A percentile compares a stretch with the other conserved stretches of the same genome.
phyloP scores from a whole-genome alignment of 2,113 vertebrate species.

The Hyla sarda region DNA sequence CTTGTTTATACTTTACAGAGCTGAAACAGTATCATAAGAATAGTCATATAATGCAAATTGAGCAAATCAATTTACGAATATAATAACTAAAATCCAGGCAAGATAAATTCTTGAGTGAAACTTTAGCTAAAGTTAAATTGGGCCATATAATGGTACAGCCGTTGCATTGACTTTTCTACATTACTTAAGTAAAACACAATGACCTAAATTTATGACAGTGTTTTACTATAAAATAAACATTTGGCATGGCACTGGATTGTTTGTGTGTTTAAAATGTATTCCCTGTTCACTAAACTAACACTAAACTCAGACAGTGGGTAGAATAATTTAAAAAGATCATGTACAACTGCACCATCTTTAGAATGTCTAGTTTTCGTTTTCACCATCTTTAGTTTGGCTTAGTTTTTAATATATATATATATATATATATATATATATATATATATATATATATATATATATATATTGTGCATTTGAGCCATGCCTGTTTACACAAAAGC shows the following conservation, averaged over 20 bases:
- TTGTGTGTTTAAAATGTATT: background rate
- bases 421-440: too few relatives aligned
- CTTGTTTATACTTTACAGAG: conserved; percentile 22
- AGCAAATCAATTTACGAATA: conserved; percentile 29
- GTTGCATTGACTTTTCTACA: background rate
- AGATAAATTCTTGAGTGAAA: conserved; percentile 19
- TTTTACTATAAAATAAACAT: background rate
- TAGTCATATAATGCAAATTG: conserved; percentile 44
- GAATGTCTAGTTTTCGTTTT: too few relatives aligned
- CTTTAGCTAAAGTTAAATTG: conserved; percentile 36
- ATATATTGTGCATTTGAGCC: too few relatives aligned
- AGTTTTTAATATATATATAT: too few relatives aligned
- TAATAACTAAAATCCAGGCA: conserved; percentile 1
- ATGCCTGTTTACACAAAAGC: too few relatives aligned
- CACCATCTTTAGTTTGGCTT: too few relatives aligned
- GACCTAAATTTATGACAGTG: background rate
- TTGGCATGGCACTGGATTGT: background rate
- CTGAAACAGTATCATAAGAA: conserved; percentile 32
- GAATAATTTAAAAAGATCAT: too few relatives aligned
- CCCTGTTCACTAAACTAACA: background rate
- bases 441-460: too few relatives aligned
- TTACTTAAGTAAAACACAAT: conserved; percentile 14
- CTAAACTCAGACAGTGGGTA: too few relatives aligned
- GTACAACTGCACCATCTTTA: too few relatives aligned
- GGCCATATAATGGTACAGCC: background rate